Conservation (phyloP, 2,113 vertebrate genomes). For the Colistium nudipinnis region DNA sequence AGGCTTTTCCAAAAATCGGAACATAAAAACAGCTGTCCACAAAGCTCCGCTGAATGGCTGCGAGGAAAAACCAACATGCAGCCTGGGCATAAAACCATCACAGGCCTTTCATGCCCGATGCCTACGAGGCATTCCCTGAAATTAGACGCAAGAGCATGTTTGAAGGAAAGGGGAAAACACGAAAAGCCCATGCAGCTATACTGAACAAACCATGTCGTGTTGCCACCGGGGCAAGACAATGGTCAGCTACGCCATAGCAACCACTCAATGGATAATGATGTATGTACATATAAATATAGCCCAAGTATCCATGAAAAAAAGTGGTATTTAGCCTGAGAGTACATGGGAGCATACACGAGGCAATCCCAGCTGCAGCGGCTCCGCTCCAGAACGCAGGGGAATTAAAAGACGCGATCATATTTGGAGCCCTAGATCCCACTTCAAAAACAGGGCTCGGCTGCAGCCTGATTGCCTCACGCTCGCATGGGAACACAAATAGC, state of each 20-base stretch:
- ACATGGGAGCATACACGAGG: constrained; percentile 38
- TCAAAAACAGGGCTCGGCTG: constrained; percentile 46
- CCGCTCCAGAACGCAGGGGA: constrained; percentile 22
- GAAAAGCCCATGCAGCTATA: constrained; percentile 28
- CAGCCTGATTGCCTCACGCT: constrained; percentile 30
- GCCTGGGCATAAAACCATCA: constrained; percentile 59
- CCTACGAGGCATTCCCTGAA: constrained; percentile 58
- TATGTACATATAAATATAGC: too few species aligned
- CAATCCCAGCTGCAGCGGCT: constrained; percentile 22
- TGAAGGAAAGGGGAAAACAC: constrained; percentile 34
- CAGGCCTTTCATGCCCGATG: constrained; percentile 52
- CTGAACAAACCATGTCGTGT: constrained; percentile 30
- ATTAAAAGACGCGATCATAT: constrained; percentile 47
- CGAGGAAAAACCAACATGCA: constrained; percentile 50
- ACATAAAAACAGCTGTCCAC: constrained; percentile 53
- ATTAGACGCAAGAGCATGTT: constrained; percentile 55
- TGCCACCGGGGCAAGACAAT: constrained; percentile 42
- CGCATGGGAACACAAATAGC: too few species aligned
- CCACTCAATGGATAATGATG: constrained; percentile 15
- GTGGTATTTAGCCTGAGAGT: constrained; percentile 35
- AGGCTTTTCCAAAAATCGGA: constrained; percentile 43
- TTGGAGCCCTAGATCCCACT: constrained; percentile 40
- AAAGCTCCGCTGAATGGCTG: constrained; percentile 58
- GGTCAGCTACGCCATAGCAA: constrained; percentile 19
- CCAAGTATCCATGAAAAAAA: constrained; percentile 55